phyloP scores from a whole-genome alignment of 1,140 invertebrate genomes.

The Camponotus pennsylvanicus region DNA sequence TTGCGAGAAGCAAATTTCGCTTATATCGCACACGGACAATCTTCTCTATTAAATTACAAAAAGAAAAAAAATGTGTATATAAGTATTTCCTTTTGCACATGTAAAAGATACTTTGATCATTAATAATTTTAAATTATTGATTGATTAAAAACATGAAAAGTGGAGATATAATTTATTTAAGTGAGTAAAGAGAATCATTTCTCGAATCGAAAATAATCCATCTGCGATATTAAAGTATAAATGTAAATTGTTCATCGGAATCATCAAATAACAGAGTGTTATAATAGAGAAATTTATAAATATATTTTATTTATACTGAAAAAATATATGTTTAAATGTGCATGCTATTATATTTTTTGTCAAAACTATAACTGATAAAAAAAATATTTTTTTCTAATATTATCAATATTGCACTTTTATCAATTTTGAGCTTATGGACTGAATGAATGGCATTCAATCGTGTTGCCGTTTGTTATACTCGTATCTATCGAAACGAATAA shows the following conservation, averaged over 20 bases:
- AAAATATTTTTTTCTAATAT: background rate
- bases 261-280: background rate
- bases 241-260: background rate
- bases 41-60: background rate
- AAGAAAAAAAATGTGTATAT: background rate
- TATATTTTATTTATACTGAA: background rate
- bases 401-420: background rate
- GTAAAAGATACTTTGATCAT: background rate
- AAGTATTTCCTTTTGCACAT: background rate
- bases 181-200: background rate
- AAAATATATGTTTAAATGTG: background rate
- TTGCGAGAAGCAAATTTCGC: conserved; percentile 4
- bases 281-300: background rate
- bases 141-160: background rate
- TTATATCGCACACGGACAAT: conserved; percentile 12
- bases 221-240: background rate
- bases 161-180: background rate
- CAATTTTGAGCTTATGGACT: background rate
- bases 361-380: background rate
- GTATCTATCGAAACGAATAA: background rate
- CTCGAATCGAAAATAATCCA: background rate
- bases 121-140: background rate
- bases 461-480: background rate
- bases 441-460: no score
- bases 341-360: no score